These are phyloP conservation scores for Saccopteryx leptura DNA, from an alignment of 2,113 vertebrate species.

Conservation along the genomic window DNA sequence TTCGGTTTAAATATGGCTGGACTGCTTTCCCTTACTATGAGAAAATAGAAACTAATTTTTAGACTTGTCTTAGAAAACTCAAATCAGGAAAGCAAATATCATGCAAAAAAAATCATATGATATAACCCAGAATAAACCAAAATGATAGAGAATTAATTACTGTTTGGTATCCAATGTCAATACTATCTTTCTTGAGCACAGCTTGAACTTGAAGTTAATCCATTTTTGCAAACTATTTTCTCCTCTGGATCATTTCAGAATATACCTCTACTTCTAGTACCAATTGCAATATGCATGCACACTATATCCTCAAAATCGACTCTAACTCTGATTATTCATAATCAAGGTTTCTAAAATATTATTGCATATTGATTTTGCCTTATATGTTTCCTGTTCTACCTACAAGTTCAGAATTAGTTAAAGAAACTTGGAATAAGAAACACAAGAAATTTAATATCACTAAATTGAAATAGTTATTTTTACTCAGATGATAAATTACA, in stretches of 20 bases:
- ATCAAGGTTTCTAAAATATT: background rate
- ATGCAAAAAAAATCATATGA: background rate
- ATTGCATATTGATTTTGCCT: background rate
- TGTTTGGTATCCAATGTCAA: background rate
- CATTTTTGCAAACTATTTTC: background rate
- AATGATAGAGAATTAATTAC: background rate
- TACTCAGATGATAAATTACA: background rate
- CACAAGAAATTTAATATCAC: conserved; percentile 1
- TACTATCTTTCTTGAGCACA: background rate
- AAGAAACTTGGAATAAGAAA: conserved; percentile 31
- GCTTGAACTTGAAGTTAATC: background rate
- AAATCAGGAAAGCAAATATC: background rate
- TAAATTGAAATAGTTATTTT: background rate
- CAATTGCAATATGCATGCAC: background rate
- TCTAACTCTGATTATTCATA: background rate
- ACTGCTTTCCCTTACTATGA: background rate
- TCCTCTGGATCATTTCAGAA: background rate
- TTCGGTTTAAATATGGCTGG: background rate
- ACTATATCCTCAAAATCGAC: background rate
- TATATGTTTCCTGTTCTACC: background rate
- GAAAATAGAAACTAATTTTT: background rate
- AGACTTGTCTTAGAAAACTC: background rate
- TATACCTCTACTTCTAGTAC: background rate
- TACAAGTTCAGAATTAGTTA: conserved; percentile 20
- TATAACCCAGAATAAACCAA: background rate